Conservation (phyloP, 1,140 invertebrate species). For the Solenopsis invicta region DNA sequence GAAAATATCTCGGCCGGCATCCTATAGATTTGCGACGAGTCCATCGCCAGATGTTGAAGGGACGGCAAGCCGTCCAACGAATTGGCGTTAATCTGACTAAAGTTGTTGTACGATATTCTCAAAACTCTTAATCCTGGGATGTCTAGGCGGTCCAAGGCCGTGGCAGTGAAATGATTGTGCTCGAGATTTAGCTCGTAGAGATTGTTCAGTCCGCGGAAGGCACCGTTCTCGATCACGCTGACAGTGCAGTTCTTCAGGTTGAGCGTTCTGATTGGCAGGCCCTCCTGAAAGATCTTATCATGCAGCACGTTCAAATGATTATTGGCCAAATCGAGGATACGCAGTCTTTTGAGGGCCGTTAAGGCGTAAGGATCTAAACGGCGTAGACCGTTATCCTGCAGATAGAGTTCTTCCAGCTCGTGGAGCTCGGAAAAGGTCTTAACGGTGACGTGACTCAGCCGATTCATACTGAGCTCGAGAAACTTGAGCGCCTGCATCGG, state of each 20-base stretch:
- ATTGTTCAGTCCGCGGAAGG: slow-evolving; percentile 90
- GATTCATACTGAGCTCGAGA: slow-evolving; percentile 93
- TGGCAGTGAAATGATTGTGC: slow-evolving; percentile 91
- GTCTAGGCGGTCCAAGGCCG: slow-evolving; percentile 91
- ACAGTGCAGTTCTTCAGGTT: slow-evolving; percentile 90
- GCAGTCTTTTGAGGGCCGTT: slow-evolving; percentile 88
- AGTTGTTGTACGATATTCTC: slow-evolving; percentile 92
- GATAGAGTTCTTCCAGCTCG: slow-evolving; percentile 90
- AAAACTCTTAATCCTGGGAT: slow-evolving; percentile 92
- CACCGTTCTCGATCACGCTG: slow-evolving; percentile 88
- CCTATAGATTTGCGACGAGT: slow-evolving; percentile 90
- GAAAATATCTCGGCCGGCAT: slow-evolving; percentile 91
- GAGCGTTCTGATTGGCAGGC: slow-evolving; percentile 88
- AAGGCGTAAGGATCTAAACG: slow-evolving; percentile 88
- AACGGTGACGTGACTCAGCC: slow-evolving; percentile 89
- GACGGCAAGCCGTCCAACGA: slow-evolving; percentile 92
- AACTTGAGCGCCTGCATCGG: slow-evolving; percentile 92
- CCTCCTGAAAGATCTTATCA: slow-evolving; percentile 89
- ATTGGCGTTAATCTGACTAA: slow-evolving; percentile 90
- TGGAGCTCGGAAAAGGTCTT: slow-evolving; percentile 91
- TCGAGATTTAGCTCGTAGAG: slow-evolving; percentile 91
- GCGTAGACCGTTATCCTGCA: slow-evolving; percentile 88
- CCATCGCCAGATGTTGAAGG: slow-evolving; percentile 91
- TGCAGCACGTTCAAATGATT: slow-evolving; percentile 88
- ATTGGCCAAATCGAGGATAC: slow-evolving; percentile 89